These are phyloP conservation scores for Julus scanicus DNA, from an alignment of 2,888 invertebrate species.

Conservation along the genomic window DNA sequence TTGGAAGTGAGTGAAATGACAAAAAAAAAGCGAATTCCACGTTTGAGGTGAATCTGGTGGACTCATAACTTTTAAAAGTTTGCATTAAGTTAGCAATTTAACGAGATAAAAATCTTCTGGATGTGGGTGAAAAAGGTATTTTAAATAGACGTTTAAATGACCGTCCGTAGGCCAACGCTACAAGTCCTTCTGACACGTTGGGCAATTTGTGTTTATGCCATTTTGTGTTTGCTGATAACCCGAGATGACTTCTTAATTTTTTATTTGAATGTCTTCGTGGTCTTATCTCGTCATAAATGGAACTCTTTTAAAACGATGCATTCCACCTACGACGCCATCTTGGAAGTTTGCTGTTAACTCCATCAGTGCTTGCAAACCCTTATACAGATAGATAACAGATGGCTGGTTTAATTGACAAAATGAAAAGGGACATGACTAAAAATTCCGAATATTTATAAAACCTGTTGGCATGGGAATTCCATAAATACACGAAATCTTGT, in stretches of 20 bases:
- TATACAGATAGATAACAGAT: background rate
- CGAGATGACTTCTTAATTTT: constrained; percentile 32
- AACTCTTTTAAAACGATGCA: constrained; percentile 30
- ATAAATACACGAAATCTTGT: background rate
- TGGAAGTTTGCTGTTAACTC: background rate
- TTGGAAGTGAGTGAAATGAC: constrained; percentile 12
- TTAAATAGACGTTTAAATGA: constrained; percentile 39
- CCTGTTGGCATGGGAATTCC: background rate
- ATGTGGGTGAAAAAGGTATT: constrained; percentile 37
- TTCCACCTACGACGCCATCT: constrained; percentile 1
- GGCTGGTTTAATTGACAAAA: too few species aligned
- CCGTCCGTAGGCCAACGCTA: constrained; percentile 12
- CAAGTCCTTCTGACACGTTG: constrained; percentile 23
- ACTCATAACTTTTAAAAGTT: constrained; percentile 39
- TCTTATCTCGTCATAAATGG: constrained; percentile 21
- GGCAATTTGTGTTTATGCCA: constrained; percentile 30
- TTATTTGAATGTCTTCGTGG: constrained; percentile 29
- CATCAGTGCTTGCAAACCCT: background rate
- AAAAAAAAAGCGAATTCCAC: background rate
- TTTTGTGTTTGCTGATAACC: constrained; percentile 7
- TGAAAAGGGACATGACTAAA: too few species aligned
- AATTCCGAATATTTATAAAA: background rate
- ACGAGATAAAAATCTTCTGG: constrained; percentile 14
- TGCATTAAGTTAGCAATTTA: constrained; percentile 32
- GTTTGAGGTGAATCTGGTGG: constrained; percentile 42